Evolutionary conservation across 2,797 vertebrate genomes (phyloP).

Genomic region (Cossypha heuglini): DNA sequence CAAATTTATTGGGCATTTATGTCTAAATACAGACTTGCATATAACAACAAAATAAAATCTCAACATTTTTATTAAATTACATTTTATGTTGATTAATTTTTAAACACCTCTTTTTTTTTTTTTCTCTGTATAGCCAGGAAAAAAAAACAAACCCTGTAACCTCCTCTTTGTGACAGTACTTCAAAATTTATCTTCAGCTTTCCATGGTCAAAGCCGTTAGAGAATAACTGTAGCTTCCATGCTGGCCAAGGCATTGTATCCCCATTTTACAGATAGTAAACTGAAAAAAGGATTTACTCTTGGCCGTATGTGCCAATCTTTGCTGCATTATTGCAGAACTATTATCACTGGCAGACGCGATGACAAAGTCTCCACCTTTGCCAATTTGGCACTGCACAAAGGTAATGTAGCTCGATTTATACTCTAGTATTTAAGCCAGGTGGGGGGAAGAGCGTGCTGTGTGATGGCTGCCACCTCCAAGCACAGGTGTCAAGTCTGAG

Average conservation of each 20-base stretch:
- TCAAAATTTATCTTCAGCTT: neutral
- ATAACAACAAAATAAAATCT: neutral
- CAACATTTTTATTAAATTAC: neutral
- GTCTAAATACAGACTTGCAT: neutral
- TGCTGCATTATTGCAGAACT: neutral
- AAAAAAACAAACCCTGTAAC: neutral
- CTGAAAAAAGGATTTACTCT: neutral
- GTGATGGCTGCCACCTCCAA: neutral
- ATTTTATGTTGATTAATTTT: neutral
- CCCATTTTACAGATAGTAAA: neutral
- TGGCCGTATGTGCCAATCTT: neutral
- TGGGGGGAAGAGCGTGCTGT: fast-evolving
- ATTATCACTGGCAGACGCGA: fast-evolving
- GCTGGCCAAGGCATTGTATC: neutral
- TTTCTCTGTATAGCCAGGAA: neutral
- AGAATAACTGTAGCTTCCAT: neutral
- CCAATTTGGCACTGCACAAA: neutral
- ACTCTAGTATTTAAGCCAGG: neutral
- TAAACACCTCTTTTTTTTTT: neutral
- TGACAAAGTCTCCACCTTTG: neutral
- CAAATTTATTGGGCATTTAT: neutral
- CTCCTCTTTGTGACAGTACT: neutral
- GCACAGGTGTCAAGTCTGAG: neutral
- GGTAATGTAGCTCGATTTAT: fast-evolving
- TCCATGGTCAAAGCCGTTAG: neutral